A percentile compares a stretch with the other conserved stretches of the same genome.
Evolutionary conservation across 92 coral and sea anemone genomes (phyloP).

Genomic region (Siderastrea siderea): DNA sequence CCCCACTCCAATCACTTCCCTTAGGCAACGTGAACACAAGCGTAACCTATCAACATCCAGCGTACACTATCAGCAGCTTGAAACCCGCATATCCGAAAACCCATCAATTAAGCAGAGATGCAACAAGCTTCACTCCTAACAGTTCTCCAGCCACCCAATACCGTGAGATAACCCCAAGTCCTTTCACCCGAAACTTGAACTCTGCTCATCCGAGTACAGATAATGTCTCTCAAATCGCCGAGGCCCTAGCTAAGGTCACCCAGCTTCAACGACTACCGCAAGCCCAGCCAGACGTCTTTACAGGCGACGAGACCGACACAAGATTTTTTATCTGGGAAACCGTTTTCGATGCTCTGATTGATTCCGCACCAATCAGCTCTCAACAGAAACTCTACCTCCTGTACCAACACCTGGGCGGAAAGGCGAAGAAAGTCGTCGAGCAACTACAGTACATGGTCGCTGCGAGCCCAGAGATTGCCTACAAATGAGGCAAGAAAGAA

Average conservation of each 20-base stretch:
- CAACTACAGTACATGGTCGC: constrained; percentile 71
- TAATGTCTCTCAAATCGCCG: constrained; percentile 52
- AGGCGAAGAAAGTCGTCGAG: constrained; percentile 66
- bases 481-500: constrained; percentile 55
- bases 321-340: constrained; percentile 80
- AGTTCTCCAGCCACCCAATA: constrained; percentile 17
- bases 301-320: constrained; percentile 69
- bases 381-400: constrained; percentile 75
- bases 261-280: constrained; percentile 80
- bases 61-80: neutral
- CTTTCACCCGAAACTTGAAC: neutral
- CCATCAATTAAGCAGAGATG: neutral
- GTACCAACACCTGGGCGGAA: constrained; percentile 77
- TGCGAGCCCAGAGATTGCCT: constrained; percentile 60
- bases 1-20: neutral
- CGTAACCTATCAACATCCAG: neutral
- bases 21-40: neutral
- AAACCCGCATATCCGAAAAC: neutral
- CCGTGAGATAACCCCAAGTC: constrained; percentile 8
- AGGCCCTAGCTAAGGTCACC: constrained; percentile 73
- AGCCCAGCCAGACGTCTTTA: constrained; percentile 72
- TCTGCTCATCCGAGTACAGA: constrained; percentile 9
- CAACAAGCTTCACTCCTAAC: neutral
- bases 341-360: constrained; percentile 76
- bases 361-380: constrained; percentile 63